Percentiles rank a stretch among this genome's conserved stretches.
phyloP scores from a whole-genome alignment of 2,797 vertebrate genomes.

The Synanceia verrucosa region DNA sequence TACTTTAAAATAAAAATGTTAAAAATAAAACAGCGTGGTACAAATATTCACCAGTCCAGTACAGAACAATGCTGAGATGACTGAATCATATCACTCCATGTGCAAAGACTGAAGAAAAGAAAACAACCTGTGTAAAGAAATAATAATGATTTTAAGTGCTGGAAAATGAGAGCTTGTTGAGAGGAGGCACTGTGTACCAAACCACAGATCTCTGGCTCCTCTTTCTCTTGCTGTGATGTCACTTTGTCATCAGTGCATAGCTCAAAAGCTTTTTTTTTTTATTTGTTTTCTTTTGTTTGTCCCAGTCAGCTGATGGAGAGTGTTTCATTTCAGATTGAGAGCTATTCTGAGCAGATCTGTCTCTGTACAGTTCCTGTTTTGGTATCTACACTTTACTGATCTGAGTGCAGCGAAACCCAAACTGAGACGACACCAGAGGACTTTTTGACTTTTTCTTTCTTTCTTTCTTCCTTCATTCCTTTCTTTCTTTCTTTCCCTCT shows the following conservation, averaged over 20 bases:
- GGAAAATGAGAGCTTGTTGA: background rate
- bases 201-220: background rate
- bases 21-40: conserved; percentile 22
- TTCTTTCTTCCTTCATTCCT: background rate
- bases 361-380: conserved; percentile 40
- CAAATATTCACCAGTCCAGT: too few relatives aligned
- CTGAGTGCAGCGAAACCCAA: conserved; percentile 49
- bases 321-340: conserved; percentile 42
- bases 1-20: too few relatives aligned
- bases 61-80: conserved; percentile 1
- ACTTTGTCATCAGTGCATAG: conserved; percentile 14
- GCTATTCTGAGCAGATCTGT: conserved; percentile 53
- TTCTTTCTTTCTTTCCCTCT: background rate
- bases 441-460: too few relatives aligned
- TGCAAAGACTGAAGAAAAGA: background rate
- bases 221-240: conserved; percentile 7
- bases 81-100: conserved; percentile 11
- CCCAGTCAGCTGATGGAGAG: background rate
- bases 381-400: conserved; percentile 43
- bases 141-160: background rate
- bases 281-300: background rate
- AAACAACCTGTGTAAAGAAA: conserved; percentile 1
- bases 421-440: conserved; percentile 42
- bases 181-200: too few relatives aligned
- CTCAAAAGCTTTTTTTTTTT: conserved; percentile 6